phyloP scores from a whole-genome alignment of 2,113 vertebrate genomes.

The Setophaga coronata region DNA sequence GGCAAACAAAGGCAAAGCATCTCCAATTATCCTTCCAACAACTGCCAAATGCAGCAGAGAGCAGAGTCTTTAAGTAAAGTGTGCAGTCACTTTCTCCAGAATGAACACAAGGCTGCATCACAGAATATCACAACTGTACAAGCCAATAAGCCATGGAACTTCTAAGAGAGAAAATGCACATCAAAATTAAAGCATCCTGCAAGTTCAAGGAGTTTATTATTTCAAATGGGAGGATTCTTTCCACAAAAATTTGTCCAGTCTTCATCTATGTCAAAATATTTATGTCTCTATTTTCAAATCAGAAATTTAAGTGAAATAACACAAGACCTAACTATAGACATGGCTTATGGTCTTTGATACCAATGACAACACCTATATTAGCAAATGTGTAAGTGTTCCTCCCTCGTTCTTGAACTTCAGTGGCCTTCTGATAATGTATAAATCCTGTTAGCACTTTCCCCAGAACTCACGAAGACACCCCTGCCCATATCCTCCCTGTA shows the following conservation, averaged over 20 bases:
- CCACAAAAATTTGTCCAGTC: not conserved
- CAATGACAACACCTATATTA: not conserved
- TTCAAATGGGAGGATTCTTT: not conserved
- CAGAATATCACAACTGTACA: not conserved
- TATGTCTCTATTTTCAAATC: not conserved
- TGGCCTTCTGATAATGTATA: not conserved
- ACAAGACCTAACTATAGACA: not conserved
- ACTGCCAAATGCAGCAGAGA: not conserved
- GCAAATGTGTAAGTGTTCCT: not conserved
- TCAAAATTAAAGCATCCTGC: not conserved
- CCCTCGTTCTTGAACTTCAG: not conserved
- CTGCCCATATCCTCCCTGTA: not conserved
- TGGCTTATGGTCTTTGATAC: not conserved
- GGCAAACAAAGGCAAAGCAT: not conserved
- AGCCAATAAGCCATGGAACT: not conserved
- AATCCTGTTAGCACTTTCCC: not conserved
- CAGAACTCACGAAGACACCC: not conserved
- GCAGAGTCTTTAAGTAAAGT: not conserved
- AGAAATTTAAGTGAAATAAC: not conserved
- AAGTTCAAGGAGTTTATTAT: not conserved
- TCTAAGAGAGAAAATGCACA: not conserved
- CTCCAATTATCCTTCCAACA: not conserved
- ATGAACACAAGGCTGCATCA: not conserved
- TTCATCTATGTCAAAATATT: not conserved
- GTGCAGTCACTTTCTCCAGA: not conserved